Base-by-base conservation (phyloP, 2,888 invertebrate genomes). In the Schizaphis graminum region DNA sequence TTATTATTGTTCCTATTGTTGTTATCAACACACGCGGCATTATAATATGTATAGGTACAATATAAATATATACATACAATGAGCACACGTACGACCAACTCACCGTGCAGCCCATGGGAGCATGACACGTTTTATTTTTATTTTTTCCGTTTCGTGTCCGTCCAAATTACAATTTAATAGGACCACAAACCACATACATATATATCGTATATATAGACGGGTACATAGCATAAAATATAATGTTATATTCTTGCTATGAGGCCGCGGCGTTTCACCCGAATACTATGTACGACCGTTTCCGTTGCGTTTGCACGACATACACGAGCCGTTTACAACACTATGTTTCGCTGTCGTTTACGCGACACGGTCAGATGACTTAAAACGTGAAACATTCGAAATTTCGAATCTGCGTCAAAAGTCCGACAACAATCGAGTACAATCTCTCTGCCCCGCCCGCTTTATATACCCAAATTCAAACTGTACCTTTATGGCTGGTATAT, bases 111-210 rank as follows among this genome's bases (percentile, higher is more conserved):
- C 53, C 67, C 92, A 88, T 90, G 93, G 90, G 93, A 94, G 90
- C 93, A 61, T 94, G 93, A 94, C 93, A 86, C 61, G 93, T 57
- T 94, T 94, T 93, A 26, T 57, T 47, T 44, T 53, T 53, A 53
- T 53, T 53, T 41, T 89, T 41, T 77, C 67, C 35, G 49, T 90
- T 90, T 90, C 67, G 90, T 67, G 90, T 88, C 92, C 56, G 88
- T 89, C 77, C 84, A 93, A 93, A 93, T 93, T 93, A 93, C 93
- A 89, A 89, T 93, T 93, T 93, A 93, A 93, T 93, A 93, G 89
- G 89, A 89, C 93, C 53, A n/a, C 88, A 41, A 77, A 86, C 86
- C 35, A n/a, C 56, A 67, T 28, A 16, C 61, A 47, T 41, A 44
- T 28, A 47, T n/a, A 56, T 56, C 41, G 24, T 57, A 61, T 35